Base-by-base conservation (phyloP, 2,113 vertebrate species). In the Mesitornis unicolor region DNA sequence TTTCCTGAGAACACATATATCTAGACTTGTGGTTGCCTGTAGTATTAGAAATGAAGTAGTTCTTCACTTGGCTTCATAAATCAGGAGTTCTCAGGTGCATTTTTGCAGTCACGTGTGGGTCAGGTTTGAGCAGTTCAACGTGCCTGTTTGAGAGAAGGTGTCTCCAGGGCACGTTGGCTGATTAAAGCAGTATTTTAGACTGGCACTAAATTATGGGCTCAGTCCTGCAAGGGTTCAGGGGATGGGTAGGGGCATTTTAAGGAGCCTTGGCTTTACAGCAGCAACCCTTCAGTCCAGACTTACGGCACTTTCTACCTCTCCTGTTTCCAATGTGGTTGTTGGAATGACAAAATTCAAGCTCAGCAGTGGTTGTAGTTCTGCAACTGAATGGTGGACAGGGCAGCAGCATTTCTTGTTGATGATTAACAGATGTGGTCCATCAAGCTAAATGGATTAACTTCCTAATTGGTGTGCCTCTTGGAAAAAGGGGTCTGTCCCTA, bases 41-140 rank as follows among this genome's bases (percentile, higher is more conserved):
- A 76, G 45, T 67, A 19, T 31, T 76, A 63, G 47, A 84, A 78
- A 43, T 84, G 77, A 80, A 77, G 35, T n/a, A 45, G 54, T 91
- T 81, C 24, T 67, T 74, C 31, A 60, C 60, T 43, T 74, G 69
- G 45, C 56, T 94, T 70, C 85, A 91, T 87, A 83, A 96, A 88
- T 95, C 84, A 76, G 12, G 54, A 87, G 57, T 50, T 79, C 82
- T 88, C 38, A 70, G 71, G 71, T 91, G 67, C 29, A 35, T 82
- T 90, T 97, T 71, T 96, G 73, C 61, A 90, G 92, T 87, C 89
- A 51, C 11, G 5, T n/a, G 77, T 10, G 12, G 83, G 84, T 93
- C 76, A 89, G 43, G 31, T 84, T 94, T 95, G 90, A 94, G 78
- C 48, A 85, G 54, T 77, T 90, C 76, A 93, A 29, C 50, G 7